A percentile compares a stretch with the other conserved stretches of the same genome.
These are phyloP conservation scores for Drosophila meridionalis DNA, from an alignment of 2,888 invertebrate genomes.

Conservation along the genomic window DNA sequence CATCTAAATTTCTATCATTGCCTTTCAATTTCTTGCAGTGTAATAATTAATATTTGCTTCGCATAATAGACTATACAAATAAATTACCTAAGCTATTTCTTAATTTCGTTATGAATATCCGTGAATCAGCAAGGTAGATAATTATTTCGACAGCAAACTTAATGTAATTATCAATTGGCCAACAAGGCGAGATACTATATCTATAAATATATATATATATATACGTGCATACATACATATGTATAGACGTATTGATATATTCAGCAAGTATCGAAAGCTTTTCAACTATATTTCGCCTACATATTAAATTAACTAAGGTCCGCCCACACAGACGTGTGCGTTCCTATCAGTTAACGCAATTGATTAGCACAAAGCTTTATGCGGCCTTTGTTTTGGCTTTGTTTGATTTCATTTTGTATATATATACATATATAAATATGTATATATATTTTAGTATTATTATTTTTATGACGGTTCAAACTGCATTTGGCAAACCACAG, in stretches of 20 bases:
- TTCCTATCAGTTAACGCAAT: slow-evolving; percentile 38
- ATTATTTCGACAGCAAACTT: slow-evolving; percentile 36
- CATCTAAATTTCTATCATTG: not conserved
- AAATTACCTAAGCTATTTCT: not conserved
- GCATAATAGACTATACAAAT: not conserved
- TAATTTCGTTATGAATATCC: not conserved
- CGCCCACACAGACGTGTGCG: slow-evolving; percentile 35
- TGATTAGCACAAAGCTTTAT: slow-evolving; percentile 69
- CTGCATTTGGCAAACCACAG: slow-evolving; percentile 22
- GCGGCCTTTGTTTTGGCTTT: slow-evolving; percentile 48
- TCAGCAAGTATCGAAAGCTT: slow-evolving; percentile 22
- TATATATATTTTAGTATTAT: not conserved
- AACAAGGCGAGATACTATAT: slow-evolving; percentile 24
- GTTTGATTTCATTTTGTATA: slow-evolving; percentile 19
- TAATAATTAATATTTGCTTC: not conserved
- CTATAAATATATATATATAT: not conserved
- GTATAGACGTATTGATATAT: not conserved
- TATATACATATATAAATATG: not conserved
- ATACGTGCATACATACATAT: not conserved
- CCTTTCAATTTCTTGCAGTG: not conserved
- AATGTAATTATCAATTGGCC: slow-evolving; percentile 27
- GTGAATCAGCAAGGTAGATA: not conserved
- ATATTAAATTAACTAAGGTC: slow-evolving; percentile 16
- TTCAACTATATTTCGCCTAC: slow-evolving; percentile 29
- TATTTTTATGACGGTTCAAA: slow-evolving; percentile 16